Conservation (phyloP, 2,113 vertebrate genomes). For the Columba janthina region DNA sequence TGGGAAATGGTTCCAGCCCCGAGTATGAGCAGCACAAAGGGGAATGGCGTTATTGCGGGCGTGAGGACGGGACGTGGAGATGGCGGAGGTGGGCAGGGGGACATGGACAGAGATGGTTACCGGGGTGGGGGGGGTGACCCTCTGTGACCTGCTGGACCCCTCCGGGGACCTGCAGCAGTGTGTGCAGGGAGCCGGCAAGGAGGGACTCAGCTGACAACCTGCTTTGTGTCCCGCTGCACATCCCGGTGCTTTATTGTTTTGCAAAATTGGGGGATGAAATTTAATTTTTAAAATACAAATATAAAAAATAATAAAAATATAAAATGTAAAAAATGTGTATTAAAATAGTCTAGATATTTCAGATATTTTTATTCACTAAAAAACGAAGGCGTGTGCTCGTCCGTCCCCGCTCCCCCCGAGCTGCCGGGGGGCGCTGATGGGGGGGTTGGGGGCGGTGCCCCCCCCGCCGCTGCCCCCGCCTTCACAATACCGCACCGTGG, state of each 20-base stretch:
- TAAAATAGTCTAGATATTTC: too few species aligned
- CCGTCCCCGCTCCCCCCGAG: too few species aligned
- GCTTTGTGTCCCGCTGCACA: not conserved
- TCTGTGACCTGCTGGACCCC: not conserved
- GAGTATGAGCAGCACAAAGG: not conserved
- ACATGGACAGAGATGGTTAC: not conserved
- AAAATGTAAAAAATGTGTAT: not conserved
- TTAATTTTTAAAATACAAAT: not conserved
- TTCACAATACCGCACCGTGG: too few species aligned
- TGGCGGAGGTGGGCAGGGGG: not conserved
- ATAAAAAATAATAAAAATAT: not conserved
- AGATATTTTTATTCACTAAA: too few species aligned
- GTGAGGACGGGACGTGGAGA: not conserved
- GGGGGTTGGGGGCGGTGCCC: too few species aligned
- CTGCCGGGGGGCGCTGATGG: too few species aligned
- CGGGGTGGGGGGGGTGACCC: not conserved
- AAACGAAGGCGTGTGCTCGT: too few species aligned
- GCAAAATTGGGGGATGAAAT: not conserved
- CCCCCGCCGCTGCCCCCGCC: too few species aligned
- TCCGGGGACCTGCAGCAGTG: not conserved
- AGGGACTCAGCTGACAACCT: not conserved
- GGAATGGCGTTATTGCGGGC: fast-evolving
- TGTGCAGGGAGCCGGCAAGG: not conserved
- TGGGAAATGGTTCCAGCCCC: not conserved
- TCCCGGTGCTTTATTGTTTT: not conserved